These are phyloP conservation scores for Atta cephalotes DNA, from an alignment of 1,140 invertebrate species.

Conservation along the genomic window DNA sequence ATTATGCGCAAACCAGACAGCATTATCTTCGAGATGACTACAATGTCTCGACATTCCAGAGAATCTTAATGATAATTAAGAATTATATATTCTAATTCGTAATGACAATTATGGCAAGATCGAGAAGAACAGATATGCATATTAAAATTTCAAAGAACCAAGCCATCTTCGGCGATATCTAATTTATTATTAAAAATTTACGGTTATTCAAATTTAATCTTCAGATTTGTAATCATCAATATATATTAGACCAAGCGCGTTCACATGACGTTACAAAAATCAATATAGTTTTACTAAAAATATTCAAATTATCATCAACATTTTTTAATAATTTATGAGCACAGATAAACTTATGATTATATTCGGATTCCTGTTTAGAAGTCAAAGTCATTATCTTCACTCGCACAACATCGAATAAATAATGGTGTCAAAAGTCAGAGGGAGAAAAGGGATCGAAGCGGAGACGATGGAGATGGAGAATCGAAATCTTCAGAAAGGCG, in stretches of 20 bases:
- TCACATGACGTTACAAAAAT: neutral
- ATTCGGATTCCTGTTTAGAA: neutral
- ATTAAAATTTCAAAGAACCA: neutral
- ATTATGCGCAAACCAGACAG: neutral
- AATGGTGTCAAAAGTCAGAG: neutral
- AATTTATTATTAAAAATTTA: neutral
- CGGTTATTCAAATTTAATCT: neutral
- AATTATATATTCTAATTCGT: too few relatives aligned
- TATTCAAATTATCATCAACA: neutral
- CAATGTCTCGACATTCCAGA: neutral
- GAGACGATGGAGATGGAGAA: slow-evolving; percentile 27
- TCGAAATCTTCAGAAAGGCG: neutral
- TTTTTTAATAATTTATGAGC: neutral
- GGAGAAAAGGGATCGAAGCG: neutral
- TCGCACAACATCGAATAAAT: neutral
- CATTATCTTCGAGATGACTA: neutral
- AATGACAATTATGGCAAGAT: neutral
- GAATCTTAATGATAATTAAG: neutral
- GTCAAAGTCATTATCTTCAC: neutral
- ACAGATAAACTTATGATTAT: neutral
- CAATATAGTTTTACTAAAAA: neutral
- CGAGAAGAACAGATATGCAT: neutral
- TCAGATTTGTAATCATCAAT: neutral
- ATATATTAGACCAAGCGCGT: neutral
- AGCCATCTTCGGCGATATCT: neutral